phyloP scores from a whole-genome alignment of 1,140 invertebrate species.

The Conopomorpha cramerella region DNA sequence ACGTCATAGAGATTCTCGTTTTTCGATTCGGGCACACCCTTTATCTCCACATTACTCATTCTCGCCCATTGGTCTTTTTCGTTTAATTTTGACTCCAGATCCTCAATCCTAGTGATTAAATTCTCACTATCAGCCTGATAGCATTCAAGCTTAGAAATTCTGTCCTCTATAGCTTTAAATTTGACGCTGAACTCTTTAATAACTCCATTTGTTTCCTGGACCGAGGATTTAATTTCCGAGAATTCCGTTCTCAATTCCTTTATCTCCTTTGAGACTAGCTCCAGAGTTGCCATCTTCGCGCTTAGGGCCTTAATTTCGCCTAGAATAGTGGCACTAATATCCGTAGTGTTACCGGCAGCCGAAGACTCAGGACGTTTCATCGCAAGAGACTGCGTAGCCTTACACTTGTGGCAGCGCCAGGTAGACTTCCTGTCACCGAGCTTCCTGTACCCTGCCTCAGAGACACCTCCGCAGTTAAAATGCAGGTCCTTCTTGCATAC shows the following conservation, averaged over 20 bases:
- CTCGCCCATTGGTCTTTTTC: conserved; percentile 7
- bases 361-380: too few species aligned
- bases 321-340: not conserved
- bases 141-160: not conserved
- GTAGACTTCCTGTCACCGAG: conserved; percentile 2
- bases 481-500: conserved; percentile 1
- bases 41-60: conserved; percentile 8
- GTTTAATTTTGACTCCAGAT: not conserved
- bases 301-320: too few species aligned
- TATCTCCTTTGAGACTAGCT: too few species aligned
- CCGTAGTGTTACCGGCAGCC: not conserved
- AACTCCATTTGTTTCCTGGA: too few species aligned
- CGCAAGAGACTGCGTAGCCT: not conserved
- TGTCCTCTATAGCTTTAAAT: conserved; percentile 1
- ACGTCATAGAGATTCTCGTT: conserved; percentile 8
- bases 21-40: conserved; percentile 2
- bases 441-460: conserved; percentile 6
- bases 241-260: too few species aligned
- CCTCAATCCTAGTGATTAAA: not conserved
- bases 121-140: not conserved
- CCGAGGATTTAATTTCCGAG: too few species aligned
- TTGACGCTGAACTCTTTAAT: too few species aligned
- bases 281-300: too few species aligned
- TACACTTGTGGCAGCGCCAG: conserved; percentile 5
- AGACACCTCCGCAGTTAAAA: conserved; percentile 5